phyloP scores from a whole-genome alignment of 2,888 invertebrate species.

The Helleia helle region DNA sequence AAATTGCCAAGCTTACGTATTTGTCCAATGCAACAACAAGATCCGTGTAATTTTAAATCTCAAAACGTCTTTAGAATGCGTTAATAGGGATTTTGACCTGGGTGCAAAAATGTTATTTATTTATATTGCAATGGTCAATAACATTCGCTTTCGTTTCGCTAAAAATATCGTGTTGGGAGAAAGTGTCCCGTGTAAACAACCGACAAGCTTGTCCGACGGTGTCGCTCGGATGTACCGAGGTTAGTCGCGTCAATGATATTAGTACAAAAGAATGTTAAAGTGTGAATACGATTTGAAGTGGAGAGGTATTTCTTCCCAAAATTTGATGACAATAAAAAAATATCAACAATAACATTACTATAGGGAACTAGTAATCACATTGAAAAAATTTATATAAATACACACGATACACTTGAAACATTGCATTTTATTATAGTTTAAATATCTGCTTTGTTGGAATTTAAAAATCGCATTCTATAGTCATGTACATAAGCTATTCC shows the following conservation, averaged over 20 bases:
- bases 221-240: not conserved
- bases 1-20: not conserved
- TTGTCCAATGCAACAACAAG: not conserved
- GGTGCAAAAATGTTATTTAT: not conserved
- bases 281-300: no score
- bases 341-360: no score
- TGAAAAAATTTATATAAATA: no score
- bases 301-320: no score
- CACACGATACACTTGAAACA: no score
- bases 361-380: not conserved
- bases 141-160: slow-evolving; percentile 7
- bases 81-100: slow-evolving; percentile 8
- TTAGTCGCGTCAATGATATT: not conserved
- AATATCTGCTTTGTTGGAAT: no score
- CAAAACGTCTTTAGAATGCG: not conserved
- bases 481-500: no score
- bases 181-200: not conserved
- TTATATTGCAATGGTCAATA: not conserved
- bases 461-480: no score
- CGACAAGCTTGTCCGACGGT: not conserved
- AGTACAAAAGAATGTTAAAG: no score
- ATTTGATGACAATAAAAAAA: no score
- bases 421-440: no score
- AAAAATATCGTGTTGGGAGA: slow-evolving; percentile 4
- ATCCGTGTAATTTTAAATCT: not conserved